Conservation (phyloP, 2,888 invertebrate species). For the Drosophila lacicola region DNA sequence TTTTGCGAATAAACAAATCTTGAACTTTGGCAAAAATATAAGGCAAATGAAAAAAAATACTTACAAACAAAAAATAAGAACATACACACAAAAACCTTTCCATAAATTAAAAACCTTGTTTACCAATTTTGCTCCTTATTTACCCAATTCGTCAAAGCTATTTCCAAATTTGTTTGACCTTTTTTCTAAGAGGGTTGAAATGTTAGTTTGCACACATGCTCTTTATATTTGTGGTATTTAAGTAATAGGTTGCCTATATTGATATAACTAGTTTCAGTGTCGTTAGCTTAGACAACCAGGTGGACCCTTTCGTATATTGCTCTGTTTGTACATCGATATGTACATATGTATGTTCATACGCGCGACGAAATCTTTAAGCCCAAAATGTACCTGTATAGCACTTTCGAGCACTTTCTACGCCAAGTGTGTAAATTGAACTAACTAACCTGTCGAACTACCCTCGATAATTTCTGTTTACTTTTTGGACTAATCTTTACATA, state of each 20-base stretch:
- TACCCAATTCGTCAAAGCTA: conserved; percentile 21
- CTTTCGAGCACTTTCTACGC: not conserved
- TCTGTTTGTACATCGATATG: not conserved
- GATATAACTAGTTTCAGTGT: not conserved
- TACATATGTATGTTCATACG: no score
- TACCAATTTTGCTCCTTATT: conserved; percentile 27
- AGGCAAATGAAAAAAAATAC: conserved; percentile 4
- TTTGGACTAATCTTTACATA: conserved; percentile 47
- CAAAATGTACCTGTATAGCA: not conserved
- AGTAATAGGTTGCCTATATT: not conserved
- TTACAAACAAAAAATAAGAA: conserved; percentile 2
- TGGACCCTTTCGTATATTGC: not conserved
- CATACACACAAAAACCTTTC: not conserved
- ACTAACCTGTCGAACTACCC: conserved; percentile 5
- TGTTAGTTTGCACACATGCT: not conserved
- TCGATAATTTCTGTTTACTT: conserved; percentile 21
- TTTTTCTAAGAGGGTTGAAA: conserved; percentile 20
- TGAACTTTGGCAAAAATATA: conserved; percentile 33
- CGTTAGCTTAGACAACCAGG: not conserved
- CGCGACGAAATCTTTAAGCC: not conserved
- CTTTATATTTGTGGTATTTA: no score
- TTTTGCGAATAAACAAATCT: conserved; percentile 24
- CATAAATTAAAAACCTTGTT: conserved; percentile 47
- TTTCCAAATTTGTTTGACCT: conserved; percentile 19
- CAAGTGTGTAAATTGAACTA: not conserved